Conservation (phyloP, 2,797 vertebrate species). For the Bucorvus abyssinicus region DNA sequence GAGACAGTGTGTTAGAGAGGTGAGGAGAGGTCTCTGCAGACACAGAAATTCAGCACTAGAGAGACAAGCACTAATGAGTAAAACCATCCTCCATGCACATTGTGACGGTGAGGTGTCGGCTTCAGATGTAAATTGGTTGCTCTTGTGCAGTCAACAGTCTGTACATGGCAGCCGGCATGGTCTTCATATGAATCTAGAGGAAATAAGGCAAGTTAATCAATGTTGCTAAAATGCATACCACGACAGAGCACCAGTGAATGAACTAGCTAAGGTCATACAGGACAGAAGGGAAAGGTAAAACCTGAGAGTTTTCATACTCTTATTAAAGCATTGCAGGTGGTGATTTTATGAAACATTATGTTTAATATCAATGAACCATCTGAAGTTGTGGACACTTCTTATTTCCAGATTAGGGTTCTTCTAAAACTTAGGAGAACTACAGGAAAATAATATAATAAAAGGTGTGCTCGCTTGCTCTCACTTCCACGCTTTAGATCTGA, state of each 20-base stretch:
- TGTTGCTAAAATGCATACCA: neutral
- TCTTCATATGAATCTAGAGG: conserved; percentile 96
- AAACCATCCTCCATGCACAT: conserved; percentile 75
- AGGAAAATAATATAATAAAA: neutral
- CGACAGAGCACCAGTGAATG: neutral
- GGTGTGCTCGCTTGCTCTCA: neutral
- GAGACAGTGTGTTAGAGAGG: neutral
- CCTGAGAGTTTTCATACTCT: neutral
- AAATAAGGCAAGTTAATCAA: neutral
- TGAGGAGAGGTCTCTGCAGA: conserved; percentile 66
- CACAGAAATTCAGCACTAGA: conserved; percentile 77
- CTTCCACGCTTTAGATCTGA: neutral
- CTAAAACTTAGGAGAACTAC: neutral
- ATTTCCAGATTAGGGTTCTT: neutral
- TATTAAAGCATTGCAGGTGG: neutral
- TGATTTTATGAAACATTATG: neutral
- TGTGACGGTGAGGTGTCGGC: neutral
- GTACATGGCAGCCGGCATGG: conserved; percentile 99
- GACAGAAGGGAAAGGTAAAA: neutral
- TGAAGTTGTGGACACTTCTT: neutral
- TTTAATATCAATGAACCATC: neutral
- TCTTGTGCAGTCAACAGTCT: conserved; percentile 96
- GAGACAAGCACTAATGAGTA: conserved; percentile 76
- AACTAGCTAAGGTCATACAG: neutral
- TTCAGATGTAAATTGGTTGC: conserved; percentile 82